A percentile compares a stretch with the other conserved stretches of the same genome.
Evolutionary conservation across 2,113 vertebrate species (phyloP).

Genomic region (Jaculus jaculus): DNA sequence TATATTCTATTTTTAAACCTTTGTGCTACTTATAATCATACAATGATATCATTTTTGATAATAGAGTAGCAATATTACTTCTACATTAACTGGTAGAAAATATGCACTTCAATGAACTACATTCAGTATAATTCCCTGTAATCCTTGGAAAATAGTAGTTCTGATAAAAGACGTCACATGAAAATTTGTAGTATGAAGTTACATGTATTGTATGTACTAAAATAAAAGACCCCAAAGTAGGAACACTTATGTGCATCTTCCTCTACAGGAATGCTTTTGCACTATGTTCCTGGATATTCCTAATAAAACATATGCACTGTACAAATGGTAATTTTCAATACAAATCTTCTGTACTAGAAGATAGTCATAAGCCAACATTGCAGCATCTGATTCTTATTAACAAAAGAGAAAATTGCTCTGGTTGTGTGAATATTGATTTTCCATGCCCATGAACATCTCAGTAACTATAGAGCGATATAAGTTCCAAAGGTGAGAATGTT

Average conservation of each 20-base stretch:
- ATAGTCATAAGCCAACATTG: too few species aligned
- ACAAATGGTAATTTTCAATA: conserved; percentile 73
- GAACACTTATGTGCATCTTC: conserved; percentile 22
- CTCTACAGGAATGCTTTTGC: conserved; percentile 62
- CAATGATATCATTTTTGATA: too few species aligned
- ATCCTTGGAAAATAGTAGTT: conserved; percentile 52
- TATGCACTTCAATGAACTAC: background rate
- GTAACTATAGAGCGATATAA: too few species aligned
- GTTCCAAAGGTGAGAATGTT: too few species aligned
- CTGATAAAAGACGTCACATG: too few species aligned
- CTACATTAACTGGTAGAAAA: conserved; percentile 31
- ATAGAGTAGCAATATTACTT: background rate
- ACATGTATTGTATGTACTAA: background rate
- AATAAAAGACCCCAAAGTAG: conserved; percentile 32
- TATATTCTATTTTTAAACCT: background rate
- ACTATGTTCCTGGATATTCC: conserved; percentile 54
- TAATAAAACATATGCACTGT: conserved; percentile 56
- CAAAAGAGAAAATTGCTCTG: conserved; percentile 63
- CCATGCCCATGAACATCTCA: too few species aligned
- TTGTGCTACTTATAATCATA: background rate
- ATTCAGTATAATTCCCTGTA: conserved; percentile 31
- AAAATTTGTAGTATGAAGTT: background rate
- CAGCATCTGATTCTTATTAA: too few species aligned
- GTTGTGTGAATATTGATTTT: too few species aligned
- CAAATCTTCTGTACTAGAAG: conserved; percentile 68